Conservation (phyloP, 2,797 vertebrate genomes). For the Hapalemur alaotrensis region DNA sequence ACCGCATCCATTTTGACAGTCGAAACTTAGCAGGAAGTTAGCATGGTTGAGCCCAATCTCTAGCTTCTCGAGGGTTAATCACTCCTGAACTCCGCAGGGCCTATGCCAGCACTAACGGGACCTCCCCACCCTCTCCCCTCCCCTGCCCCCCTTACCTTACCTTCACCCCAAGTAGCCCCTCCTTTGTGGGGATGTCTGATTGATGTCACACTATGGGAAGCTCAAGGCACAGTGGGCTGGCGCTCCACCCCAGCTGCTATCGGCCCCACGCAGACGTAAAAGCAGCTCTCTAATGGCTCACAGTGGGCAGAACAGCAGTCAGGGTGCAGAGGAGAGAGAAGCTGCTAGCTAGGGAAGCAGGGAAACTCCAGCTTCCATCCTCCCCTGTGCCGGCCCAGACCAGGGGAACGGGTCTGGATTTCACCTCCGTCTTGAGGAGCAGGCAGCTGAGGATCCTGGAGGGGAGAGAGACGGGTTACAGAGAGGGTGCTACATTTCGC, state of each 20-base stretch:
- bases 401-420: neutral
- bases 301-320: neutral
- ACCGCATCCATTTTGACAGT: no score
- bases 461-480: neutral
- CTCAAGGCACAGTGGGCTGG: neutral
- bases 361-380: accelerated
- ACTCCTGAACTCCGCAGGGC: neutral
- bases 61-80: neutral
- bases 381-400: accelerated
- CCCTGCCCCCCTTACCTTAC: accelerated
- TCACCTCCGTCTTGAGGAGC: neutral
- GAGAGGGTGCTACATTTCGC: neutral
- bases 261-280: no score
- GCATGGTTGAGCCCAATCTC: neutral
- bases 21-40: neutral
- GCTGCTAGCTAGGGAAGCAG: accelerated
- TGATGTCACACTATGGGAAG: neutral
- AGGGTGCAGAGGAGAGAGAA: neutral
- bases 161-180: neutral
- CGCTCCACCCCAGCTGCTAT: neutral
- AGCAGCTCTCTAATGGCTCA: slow-evolving; percentile 4
- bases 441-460: neutral
- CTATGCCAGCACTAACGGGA: neutral
- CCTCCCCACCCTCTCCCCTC: accelerated
- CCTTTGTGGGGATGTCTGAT: neutral